These are phyloP conservation scores for Centroberyx gerrardi DNA, from an alignment of 2,797 vertebrate species.

Conservation along the genomic window DNA sequence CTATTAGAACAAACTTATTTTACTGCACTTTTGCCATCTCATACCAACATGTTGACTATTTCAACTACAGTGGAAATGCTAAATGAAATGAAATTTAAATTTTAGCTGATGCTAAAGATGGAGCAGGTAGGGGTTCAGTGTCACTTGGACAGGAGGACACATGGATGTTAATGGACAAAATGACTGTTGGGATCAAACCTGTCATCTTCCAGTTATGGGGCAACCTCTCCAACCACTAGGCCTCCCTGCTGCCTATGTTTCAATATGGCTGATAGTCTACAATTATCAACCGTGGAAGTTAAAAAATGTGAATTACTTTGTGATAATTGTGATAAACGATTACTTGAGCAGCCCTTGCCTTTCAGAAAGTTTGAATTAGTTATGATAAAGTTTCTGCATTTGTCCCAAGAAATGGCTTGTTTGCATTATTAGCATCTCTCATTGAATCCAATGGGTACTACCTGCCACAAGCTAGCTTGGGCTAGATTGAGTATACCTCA, in stretches of 20 bases:
- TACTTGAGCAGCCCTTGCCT: neutral
- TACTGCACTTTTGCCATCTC: neutral
- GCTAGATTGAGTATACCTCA: constrained; percentile 3
- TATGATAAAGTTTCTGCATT: neutral
- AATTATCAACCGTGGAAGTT: no score
- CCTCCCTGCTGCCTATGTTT: no score
- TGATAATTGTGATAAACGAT: no score
- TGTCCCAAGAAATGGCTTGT: constrained; percentile 41
- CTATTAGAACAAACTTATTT: neutral
- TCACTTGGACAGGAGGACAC: neutral
- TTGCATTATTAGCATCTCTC: constrained; percentile 41
- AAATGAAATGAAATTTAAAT: neutral
- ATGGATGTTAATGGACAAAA: no score
- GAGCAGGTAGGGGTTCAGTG: neutral
- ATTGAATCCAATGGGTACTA: neutral
- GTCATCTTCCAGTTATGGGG: no score
- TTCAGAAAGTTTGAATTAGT: constrained; percentile 10
- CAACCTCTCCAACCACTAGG: no score
- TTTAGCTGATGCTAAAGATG: neutral
- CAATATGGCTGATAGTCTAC: no score
- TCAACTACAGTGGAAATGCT: neutral
- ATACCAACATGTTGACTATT: no score
- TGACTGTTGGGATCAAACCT: no score
- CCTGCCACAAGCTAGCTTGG: constrained; percentile 19
- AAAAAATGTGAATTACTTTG: no score